Percentiles rank a stretch among this genome's conserved stretches.
phyloP scores from a whole-genome alignment of 2,888 invertebrate genomes.

The Dasypolia templi region DNA sequence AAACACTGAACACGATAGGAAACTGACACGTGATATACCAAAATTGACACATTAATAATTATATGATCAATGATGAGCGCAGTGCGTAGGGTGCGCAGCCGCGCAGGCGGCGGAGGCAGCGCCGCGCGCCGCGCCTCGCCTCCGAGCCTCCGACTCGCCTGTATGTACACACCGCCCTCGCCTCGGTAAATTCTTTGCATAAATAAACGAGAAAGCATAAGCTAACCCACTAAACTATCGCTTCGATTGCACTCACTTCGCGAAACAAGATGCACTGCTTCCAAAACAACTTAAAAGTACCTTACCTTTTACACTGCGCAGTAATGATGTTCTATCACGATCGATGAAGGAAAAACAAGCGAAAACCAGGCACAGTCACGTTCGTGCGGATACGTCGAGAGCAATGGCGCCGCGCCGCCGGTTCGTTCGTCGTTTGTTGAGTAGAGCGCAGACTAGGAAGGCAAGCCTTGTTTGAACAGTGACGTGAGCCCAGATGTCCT shows the following conservation, averaged over 20 bases:
- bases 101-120: conserved; percentile 87
- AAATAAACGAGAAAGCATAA: conserved; percentile 88
- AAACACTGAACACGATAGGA: conserved; percentile 77
- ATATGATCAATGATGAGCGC: conserved; percentile 70
- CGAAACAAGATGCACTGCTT: conserved; percentile 81
- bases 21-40: conserved; percentile 79
- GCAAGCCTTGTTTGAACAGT: conserved; percentile 88
- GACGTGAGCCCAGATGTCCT: conserved; percentile 79
- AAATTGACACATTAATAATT: conserved; percentile 82
- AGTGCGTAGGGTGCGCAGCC: conserved; percentile 87
- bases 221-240: conserved; percentile 72
- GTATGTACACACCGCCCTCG: conserved; percentile 87
- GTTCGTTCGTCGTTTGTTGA: conserved; percentile 85
- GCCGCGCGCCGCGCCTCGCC: conserved; percentile 82
- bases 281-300: conserved; percentile 82
- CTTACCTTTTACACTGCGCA: conserved; percentile 89
- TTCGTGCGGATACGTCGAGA: conserved; percentile 87
- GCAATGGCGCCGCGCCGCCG: conserved; percentile 86
- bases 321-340: conserved; percentile 88
- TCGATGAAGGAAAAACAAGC: conserved; percentile 87
- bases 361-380: conserved; percentile 88
- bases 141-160: conserved; percentile 84
- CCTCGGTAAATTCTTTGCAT: conserved; percentile 90
- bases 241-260: conserved; percentile 80
- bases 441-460: conserved; percentile 87